Percentiles rank a stretch among this genome's conserved stretches.
Evolutionary conservation across 2,888 invertebrate genomes (phyloP).

Genomic region (Drosophila borborema): DNA sequence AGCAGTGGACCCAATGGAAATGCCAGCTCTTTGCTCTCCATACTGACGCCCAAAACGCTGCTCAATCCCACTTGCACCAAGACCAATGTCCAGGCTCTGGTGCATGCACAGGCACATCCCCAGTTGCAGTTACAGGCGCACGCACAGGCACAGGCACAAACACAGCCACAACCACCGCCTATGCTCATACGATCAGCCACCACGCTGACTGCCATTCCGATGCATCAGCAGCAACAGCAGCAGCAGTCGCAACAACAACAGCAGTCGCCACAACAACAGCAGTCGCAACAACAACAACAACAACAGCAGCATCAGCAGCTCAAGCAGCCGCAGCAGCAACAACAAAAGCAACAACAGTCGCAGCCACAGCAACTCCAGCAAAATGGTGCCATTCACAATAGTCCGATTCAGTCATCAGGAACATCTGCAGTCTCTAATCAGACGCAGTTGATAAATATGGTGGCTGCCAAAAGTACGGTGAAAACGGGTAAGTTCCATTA

Average conservation of each 20-base stretch:
- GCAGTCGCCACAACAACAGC: not conserved
- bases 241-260: not conserved
- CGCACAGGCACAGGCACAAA: not conserved
- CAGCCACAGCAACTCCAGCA: slow-evolving; percentile 4
- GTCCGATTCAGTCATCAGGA: not conserved
- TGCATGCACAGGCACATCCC: not conserved
- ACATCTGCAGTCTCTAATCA: not conserved
- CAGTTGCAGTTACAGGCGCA: not conserved
- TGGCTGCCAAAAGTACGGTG: not conserved
- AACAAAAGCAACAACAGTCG: slow-evolving; percentile 4
- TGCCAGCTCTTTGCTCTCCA: slow-evolving; percentile 42
- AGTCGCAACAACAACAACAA: slow-evolving; percentile 4
- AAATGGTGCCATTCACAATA: slow-evolving; percentile 6
- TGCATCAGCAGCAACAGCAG: slow-evolving; percentile 18
- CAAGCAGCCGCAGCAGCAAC: not conserved
- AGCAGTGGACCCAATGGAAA: slow-evolving; percentile 19
- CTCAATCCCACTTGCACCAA: slow-evolving; percentile 19
- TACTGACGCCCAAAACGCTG: slow-evolving; percentile 37
- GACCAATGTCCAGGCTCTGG: slow-evolving; percentile 13
- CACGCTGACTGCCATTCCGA: slow-evolving; percentile 24
- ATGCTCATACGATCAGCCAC: slow-evolving; percentile 29
- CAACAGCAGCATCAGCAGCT: slow-evolving; percentile 1
- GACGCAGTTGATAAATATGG: slow-evolving; percentile 4
- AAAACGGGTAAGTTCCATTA: slow-evolving; percentile 39
- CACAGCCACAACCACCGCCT: slow-evolving; percentile 21